Evolutionary conservation across 1,140 invertebrate species (phyloP), one percentile per base, ranked within the genome.

Genomic region (Colletes latitarsis): DNA sequence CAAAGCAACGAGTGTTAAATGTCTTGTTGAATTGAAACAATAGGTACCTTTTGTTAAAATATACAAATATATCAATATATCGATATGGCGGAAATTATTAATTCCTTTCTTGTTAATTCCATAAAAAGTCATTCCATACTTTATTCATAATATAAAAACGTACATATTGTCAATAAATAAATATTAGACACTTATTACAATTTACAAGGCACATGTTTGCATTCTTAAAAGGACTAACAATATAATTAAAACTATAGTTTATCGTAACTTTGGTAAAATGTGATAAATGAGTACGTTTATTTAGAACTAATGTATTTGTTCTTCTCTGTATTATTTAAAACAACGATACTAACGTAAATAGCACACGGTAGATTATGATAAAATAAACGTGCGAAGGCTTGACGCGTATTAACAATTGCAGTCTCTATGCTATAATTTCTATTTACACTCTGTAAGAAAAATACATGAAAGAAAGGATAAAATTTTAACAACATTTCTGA

Each of bases 121-220:
- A 14, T 57, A 64, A 74, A 85, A 85, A 82, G 30, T 64, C 30
- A 78, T 73, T 74, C 21, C 57, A 89, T 83, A 80, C 78, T 88
- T 88, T 88, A 90, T 86, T 90, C 80, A 85, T 74, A 82, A 84
- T 88, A 88, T 83, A 90, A 91, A 88, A 88, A 81, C 78, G 81
- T 83, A 84, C 71, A 89, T 55, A 82, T 67, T 66, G n/a, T 82
- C 41, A 64, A 60, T 83, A 86, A 89, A 89, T 88, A 89, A 90
- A 90, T 89, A 90, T 75, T 86, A 81, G 80, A 87, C 43, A 84
- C 81, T 67, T 81, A 82, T 88, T 82, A 78, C 52, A 73, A 84
- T 87, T 71, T 83, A 88, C 83, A 88, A 90, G 89, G 89, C 89
- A 90, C 89, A 82, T 62, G 39, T 88, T 66, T 30, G 71, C 60